phyloP scores from a whole-genome alignment of 1,140 invertebrate species.

The Papilio xuthus region DNA sequence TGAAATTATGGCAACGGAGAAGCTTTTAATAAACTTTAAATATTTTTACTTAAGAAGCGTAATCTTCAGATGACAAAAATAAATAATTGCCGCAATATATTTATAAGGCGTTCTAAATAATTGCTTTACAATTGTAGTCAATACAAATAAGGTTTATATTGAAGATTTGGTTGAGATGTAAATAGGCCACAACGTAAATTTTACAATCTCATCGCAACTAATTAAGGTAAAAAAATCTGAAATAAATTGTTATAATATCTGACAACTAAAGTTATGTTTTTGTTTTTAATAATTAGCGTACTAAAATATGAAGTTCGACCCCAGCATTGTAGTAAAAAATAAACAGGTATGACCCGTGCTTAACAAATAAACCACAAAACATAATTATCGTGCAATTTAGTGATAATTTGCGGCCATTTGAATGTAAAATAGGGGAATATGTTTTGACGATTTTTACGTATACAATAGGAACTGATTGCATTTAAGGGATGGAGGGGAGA shows the following conservation, averaged over 20 bases:
- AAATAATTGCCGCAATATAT: not conserved
- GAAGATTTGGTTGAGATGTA: not conserved
- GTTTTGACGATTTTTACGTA: slow-evolving; percentile 12
- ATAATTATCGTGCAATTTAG: slow-evolving; percentile 17
- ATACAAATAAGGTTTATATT: not conserved
- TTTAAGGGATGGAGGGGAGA: not conserved
- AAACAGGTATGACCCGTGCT: slow-evolving; percentile 5
- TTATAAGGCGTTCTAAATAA: not conserved
- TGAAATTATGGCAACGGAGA: not conserved
- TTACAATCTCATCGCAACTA: not conserved
- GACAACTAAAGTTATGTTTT: not conserved
- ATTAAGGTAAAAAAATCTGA: not conserved
- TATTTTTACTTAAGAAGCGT: not conserved
- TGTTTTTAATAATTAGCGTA: not conserved
- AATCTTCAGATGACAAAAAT: not conserved
- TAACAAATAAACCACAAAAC: not conserved
- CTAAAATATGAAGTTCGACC: not conserved
- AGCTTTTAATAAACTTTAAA: not conserved
- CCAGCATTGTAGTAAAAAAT: not conserved
- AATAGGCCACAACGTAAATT: not conserved
- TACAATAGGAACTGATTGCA: slow-evolving; percentile 39
- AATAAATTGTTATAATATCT: not conserved
- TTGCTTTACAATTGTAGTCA: not conserved
- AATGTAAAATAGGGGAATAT: slow-evolving; percentile 14
- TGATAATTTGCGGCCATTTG: not conserved